Percentiles rank a stretch among this genome's conserved stretches.
Evolutionary conservation across 2,113 vertebrate species (phyloP).

Genomic region (Podarcis raffonei): DNA sequence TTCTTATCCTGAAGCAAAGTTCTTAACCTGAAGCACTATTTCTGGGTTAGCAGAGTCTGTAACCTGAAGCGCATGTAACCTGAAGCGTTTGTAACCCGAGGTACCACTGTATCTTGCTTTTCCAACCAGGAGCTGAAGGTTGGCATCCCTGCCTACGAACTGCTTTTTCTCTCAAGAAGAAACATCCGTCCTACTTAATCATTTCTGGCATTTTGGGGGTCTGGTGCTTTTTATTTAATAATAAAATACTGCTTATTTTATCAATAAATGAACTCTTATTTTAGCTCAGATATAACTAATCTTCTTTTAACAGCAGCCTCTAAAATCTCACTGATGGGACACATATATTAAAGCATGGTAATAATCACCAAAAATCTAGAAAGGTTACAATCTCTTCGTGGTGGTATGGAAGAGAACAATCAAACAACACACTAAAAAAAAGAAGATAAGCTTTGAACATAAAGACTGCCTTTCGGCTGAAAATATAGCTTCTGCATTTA

Average conservation of each 20-base stretch:
- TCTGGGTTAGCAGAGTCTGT: too few relatives aligned
- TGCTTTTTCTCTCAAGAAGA: background rate
- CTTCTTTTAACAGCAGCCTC: background rate
- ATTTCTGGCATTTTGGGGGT: background rate
- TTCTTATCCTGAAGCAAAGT: too few relatives aligned
- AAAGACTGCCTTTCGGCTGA: constrained; percentile 30
- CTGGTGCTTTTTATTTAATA: background rate
- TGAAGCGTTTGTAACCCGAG: too few relatives aligned
- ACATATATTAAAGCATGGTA: background rate
- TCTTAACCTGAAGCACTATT: too few relatives aligned
- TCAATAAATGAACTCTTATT: background rate
- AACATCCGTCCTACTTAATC: background rate
- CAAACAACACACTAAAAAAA: background rate
- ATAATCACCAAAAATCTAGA: constrained; percentile 17
- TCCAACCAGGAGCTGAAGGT: too few relatives aligned
- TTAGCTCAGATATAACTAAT: constrained; percentile 7
- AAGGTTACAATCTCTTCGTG: background rate
- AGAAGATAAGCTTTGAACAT: constrained; percentile 14
- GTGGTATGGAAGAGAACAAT: background rate
- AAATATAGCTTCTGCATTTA: constrained; percentile 18
- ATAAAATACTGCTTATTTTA: background rate
- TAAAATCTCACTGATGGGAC: constrained; percentile 18
- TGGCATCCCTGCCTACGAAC: background rate
- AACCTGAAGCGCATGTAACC: too few relatives aligned
- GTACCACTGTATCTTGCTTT: too few relatives aligned